Conservation (phyloP, 2,888 invertebrate genomes). For the Sarcophaga variegata region DNA sequence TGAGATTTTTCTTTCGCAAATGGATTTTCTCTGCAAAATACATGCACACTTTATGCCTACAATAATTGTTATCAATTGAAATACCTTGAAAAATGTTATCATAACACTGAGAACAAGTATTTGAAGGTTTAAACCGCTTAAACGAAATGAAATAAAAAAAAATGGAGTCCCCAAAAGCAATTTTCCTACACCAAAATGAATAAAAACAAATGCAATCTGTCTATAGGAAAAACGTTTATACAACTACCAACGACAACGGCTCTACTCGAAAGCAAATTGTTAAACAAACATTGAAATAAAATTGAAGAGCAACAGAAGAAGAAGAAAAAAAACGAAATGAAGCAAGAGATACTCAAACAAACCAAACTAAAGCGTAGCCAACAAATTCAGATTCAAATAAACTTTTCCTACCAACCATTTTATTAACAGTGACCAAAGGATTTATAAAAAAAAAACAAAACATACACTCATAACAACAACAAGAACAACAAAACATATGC, state of each 20-base stretch:
- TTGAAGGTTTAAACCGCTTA: not conserved
- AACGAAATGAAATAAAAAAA: conserved; percentile 42
- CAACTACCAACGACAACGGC: not conserved
- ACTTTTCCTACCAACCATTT: conserved; percentile 23
- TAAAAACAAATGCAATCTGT: conserved; percentile 56
- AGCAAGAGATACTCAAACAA: not conserved
- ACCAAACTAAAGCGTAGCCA: not conserved
- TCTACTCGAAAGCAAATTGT: conserved; percentile 37
- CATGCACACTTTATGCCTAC: no score
- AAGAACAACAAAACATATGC: conserved; percentile 28
- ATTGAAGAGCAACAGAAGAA: conserved; percentile 4
- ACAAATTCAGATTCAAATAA: conserved; percentile 53
- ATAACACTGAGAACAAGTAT: not conserved
- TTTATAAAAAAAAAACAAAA: conserved; percentile 25
- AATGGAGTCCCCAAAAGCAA: conserved; percentile 52
- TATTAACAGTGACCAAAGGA: conserved; percentile 41
- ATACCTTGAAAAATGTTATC: no score
- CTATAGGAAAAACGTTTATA: conserved; percentile 35
- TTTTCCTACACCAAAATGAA: conserved; percentile 67
- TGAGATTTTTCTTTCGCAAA: no score
- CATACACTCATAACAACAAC: conserved; percentile 3
- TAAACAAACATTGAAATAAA: conserved; percentile 32
- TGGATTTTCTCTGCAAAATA: no score
- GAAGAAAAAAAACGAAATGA: not conserved
- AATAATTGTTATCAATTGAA: no score